These are phyloP conservation scores for Procambarus virginalis DNA, from an alignment of 1,140 invertebrate genomes.

Conservation along the genomic window DNA sequence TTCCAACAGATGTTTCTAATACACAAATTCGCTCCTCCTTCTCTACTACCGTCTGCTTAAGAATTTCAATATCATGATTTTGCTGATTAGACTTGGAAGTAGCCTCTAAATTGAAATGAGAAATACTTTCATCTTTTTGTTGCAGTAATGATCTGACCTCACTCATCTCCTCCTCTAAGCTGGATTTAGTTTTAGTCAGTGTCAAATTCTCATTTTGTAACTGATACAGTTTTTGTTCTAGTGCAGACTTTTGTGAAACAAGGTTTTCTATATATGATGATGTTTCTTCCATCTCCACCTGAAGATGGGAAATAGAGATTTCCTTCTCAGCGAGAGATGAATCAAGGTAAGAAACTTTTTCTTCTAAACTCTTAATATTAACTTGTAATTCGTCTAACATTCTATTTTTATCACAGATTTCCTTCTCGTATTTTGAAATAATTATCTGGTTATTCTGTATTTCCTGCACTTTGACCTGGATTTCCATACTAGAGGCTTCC, in stretches of 20 bases:
- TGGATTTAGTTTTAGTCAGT: neutral
- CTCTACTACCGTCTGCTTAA: slow-evolving; percentile 15
- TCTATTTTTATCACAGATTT: slow-evolving; percentile 62
- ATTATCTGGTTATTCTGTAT: slow-evolving; percentile 60
- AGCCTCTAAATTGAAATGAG: slow-evolving; percentile 25
- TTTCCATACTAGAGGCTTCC: neutral
- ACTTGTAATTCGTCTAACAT: slow-evolving; percentile 29
- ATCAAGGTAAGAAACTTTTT: neutral
- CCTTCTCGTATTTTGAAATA: slow-evolving; percentile 64
- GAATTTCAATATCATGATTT: slow-evolving; percentile 15
- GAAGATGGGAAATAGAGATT: neutral
- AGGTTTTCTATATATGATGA: slow-evolving; percentile 12
- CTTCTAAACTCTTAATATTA: slow-evolving; percentile 17
- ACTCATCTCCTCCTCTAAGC: slow-evolving; percentile 29
- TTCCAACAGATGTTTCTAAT: slow-evolving; percentile 26
- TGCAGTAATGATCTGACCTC: slow-evolving; percentile 16
- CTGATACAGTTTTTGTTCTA: slow-evolving; percentile 30
- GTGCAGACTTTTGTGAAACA: neutral
- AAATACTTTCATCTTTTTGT: slow-evolving; percentile 37
- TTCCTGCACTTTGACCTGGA: slow-evolving; percentile 54
- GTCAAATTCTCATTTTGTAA: slow-evolving; percentile 42
- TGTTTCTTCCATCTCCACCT: slow-evolving; percentile 45
- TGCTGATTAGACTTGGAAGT: slow-evolving; percentile 13
- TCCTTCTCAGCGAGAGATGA: slow-evolving; percentile 44
- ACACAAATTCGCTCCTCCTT: neutral